A percentile compares a stretch with the other conserved stretches of the same genome.
Conservation (phyloP, 2,888 invertebrate species). For the Vanessa cardui region DNA sequence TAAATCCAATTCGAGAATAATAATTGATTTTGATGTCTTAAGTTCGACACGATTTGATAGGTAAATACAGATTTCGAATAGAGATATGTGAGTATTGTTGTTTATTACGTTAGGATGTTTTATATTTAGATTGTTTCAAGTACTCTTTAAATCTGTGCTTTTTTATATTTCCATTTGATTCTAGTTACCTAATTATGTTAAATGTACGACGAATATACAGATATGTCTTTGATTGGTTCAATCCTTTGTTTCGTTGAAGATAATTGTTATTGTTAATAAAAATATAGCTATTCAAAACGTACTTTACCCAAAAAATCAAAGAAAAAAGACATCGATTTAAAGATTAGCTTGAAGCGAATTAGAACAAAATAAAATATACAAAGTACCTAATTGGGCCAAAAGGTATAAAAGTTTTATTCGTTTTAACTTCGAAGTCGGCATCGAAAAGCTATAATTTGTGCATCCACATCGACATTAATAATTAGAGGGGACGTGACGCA, state of each 20-base stretch:
- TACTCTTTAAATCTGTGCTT: no score
- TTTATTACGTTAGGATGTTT: no score
- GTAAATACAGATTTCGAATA: not conserved
- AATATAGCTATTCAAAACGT: not conserved
- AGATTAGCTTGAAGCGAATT: slow-evolving; percentile 1
- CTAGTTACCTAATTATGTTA: no score
- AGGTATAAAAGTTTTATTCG: slow-evolving; percentile 41
- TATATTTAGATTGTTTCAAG: no score
- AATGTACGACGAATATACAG: not conserved
- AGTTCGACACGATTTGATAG: slow-evolving; percentile 59
- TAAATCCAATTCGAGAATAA: slow-evolving; percentile 77
- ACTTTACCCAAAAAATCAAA: not conserved
- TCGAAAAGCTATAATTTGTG: slow-evolving; percentile 76
- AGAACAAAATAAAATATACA: slow-evolving; percentile 31
- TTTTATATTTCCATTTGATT: no score
- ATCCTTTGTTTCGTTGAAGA: not conserved
- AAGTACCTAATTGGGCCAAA: slow-evolving; percentile 38
- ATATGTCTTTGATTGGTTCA: not conserved
- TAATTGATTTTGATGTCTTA: slow-evolving; percentile 82
- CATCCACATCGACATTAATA: slow-evolving; percentile 70
- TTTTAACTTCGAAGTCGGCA: slow-evolving; percentile 53
- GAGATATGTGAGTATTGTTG: no score
- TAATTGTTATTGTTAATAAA: not conserved
- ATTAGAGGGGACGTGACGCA: slow-evolving; percentile 74
- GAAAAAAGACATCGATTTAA: not conserved